Conservation (phyloP, 2,888 invertebrate species). For the Allolobophora icterica region DNA sequence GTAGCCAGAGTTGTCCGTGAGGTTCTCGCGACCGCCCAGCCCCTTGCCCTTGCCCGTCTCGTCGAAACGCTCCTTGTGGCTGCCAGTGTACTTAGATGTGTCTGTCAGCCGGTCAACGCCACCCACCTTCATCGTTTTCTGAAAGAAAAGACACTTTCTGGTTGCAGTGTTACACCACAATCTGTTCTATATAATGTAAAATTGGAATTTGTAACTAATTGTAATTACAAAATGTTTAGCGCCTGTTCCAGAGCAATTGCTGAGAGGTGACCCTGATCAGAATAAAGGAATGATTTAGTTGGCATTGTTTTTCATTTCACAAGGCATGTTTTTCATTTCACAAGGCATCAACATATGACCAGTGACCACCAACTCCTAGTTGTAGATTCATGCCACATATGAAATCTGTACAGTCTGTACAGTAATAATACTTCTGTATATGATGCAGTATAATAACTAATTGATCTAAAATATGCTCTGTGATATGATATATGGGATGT, state of each 20-base stretch:
- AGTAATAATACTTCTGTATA: no score
- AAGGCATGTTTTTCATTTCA: not conserved
- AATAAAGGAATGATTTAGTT: not conserved
- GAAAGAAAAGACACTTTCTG: not conserved
- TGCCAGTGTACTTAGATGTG: constrained; percentile 54
- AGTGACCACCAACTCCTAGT: no score
- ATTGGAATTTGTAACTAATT: not conserved
- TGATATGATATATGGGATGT: no score
- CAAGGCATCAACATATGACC: no score
- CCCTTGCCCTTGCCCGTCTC: constrained; percentile 57
- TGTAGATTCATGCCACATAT: no score
- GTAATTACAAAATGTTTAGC: not conserved
- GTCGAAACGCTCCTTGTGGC: constrained; percentile 58
- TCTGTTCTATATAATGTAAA: not conserved
- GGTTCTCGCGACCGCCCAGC: constrained; percentile 52
- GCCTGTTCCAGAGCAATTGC: not conserved
- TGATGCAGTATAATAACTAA: no score
- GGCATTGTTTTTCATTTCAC: no score
- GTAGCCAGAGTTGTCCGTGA: constrained; percentile 52
- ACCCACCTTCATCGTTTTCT: constrained; percentile 46
- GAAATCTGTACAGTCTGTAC: no score
- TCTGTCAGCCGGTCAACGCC: constrained; percentile 56
- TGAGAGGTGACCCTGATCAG: not conserved
- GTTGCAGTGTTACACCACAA: not conserved
- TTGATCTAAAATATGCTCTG: no score